Evolutionary conservation across 2,888 invertebrate genomes (phyloP).

Genomic region (Acrobasis consociella): DNA sequence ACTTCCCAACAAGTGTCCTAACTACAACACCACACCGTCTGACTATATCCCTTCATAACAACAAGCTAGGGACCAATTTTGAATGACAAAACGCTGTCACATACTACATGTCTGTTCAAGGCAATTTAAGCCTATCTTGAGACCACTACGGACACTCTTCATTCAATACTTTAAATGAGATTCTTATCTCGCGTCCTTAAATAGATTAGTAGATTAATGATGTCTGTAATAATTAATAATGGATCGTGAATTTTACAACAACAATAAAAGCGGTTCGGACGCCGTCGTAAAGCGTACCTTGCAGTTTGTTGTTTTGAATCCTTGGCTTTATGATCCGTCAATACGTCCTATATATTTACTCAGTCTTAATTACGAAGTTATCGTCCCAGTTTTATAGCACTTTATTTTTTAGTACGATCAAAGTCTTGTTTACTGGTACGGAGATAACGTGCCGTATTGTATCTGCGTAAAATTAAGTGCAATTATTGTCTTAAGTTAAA

Average conservation of each 20-base stretch:
- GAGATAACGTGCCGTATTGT: slow-evolving; percentile 45
- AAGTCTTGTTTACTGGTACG: slow-evolving; percentile 49
- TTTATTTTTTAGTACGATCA: slow-evolving; percentile 65
- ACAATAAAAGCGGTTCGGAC: slow-evolving; percentile 78
- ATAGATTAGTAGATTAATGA: slow-evolving; percentile 83
- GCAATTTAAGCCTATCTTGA: slow-evolving; percentile 80
- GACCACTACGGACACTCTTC: slow-evolving; percentile 81
- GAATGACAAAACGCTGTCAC: slow-evolving; percentile 12
- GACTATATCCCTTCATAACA: slow-evolving; percentile 33
- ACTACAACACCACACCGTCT: slow-evolving; percentile 28
- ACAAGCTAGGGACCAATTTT: slow-evolving; percentile 32
- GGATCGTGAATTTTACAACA: slow-evolving; percentile 82
- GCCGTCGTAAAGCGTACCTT: slow-evolving; percentile 74
- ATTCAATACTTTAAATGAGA: slow-evolving; percentile 83
- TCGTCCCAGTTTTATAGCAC: slow-evolving; percentile 68
- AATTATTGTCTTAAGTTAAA: slow-evolving; percentile 34
- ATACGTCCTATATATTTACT: slow-evolving; percentile 77
- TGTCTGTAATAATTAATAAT: slow-evolving; percentile 83
- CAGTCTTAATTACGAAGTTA: slow-evolving; percentile 77
- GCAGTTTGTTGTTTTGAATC: slow-evolving; percentile 78
- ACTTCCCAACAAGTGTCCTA: slow-evolving; percentile 39
- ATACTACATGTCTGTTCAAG: slow-evolving; percentile 37
- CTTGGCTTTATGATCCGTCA: slow-evolving; percentile 78
- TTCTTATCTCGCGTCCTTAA: slow-evolving; percentile 82
- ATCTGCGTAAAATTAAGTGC: slow-evolving; percentile 44